Evolutionary conservation across 2,113 vertebrate genomes (phyloP).

Genomic region (Saccopteryx bilineata): DNA sequence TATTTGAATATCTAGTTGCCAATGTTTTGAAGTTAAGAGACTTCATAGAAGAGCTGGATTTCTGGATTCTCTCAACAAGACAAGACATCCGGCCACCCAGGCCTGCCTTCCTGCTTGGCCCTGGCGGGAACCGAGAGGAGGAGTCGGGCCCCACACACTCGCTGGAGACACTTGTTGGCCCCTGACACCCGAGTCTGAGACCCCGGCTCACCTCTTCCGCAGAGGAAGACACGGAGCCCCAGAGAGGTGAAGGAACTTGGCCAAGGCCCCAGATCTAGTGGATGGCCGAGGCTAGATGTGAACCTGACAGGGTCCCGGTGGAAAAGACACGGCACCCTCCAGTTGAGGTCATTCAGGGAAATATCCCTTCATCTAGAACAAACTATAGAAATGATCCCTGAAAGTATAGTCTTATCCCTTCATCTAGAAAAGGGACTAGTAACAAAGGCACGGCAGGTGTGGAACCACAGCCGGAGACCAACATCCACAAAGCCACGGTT

Average conservation of each 20-base stretch:
- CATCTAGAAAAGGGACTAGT: background rate
- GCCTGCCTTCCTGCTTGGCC: background rate
- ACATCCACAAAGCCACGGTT: background rate
- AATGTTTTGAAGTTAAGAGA: background rate
- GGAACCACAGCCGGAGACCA: background rate
- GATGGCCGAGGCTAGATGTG: background rate
- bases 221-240: background rate
- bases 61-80: background rate
- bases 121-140: background rate
- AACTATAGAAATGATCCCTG: no score
- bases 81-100: background rate
- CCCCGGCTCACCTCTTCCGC: background rate
- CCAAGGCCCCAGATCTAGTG: background rate
- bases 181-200: background rate
- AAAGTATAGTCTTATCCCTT: no score
- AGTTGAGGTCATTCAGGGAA: background rate
- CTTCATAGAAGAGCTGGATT: background rate
- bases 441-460: background rate
- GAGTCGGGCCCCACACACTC: rapidly evolving
- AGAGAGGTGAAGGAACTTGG: background rate
- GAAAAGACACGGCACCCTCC: background rate
- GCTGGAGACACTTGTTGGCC: background rate
- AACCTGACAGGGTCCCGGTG: background rate
- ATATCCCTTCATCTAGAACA: background rate
- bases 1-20: background rate